These are phyloP conservation scores for Stichopus chloronotus DNA, from an alignment of 35 echinoderm and acorn worm genomes.

Conservation along the genomic window DNA sequence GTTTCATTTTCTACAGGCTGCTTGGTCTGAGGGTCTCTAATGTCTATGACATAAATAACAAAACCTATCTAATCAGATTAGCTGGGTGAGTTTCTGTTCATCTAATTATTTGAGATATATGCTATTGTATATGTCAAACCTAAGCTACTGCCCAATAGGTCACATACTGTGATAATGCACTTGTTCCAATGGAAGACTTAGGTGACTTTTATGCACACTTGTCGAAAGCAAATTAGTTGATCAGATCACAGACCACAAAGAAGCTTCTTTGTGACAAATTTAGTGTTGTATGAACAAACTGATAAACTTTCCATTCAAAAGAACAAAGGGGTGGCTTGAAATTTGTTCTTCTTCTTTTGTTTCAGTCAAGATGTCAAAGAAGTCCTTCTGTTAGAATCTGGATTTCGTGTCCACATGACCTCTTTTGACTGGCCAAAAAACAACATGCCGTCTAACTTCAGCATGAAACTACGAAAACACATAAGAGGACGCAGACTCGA, in stretches of 20 bases:
- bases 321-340: not conserved
- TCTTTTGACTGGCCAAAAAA: conserved; percentile 98
- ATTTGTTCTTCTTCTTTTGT: not conserved
- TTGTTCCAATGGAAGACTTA: too few species aligned
- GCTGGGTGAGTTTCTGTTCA: conserved; percentile 67
- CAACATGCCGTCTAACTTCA: conserved; percentile 94
- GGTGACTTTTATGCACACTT: too few species aligned
- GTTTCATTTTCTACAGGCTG: conserved; percentile 72
- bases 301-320: too few species aligned
- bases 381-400: conserved; percentile 88
- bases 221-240: too few species aligned
- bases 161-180: too few species aligned
- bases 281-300: too few species aligned
- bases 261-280: too few species aligned
- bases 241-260: too few species aligned
- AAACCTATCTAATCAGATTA: conserved; percentile 88
- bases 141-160: too few species aligned
- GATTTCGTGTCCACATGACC: conserved; percentile 81
- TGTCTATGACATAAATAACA: conserved; percentile 95
- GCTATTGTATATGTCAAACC: too few species aligned
- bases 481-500: conserved; percentile 72
- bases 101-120: not conserved
- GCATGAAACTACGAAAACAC: conserved; percentile 96
- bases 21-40: conserved; percentile 92
- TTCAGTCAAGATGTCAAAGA: conserved; percentile 87